Evolutionary conservation across 2,797 vertebrate species (phyloP), one percentile per base, ranked within the genome.

Genomic region (Hyperoplus immaculatus): DNA sequence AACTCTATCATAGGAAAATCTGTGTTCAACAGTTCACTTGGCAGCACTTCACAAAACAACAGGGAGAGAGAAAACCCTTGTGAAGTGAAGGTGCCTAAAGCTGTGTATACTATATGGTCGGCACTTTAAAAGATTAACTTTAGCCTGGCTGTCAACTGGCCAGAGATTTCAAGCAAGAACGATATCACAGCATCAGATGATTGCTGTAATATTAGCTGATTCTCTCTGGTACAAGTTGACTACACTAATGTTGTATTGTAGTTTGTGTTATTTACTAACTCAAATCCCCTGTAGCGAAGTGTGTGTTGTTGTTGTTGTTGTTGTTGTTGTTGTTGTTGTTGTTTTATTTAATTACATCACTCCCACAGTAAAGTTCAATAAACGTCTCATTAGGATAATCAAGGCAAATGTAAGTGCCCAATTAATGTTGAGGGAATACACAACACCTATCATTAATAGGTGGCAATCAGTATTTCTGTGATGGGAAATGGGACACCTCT

Each of bases 1-100:
- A 90, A 90, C 89, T 94, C 88, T 92, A 94, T 93, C 92, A 92
- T 80, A 90, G 86, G 77, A 74, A 92, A 92, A 89, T 93, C 89
- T 87, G 89, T 85, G 74, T 90, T 85, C 82, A 83, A 89, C 89
- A 89, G 88, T 93, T 92, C 78, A 90, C 87, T 92, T 93, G 88
- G 90, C 89, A 93, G 68, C 75, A 80, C 87, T 93, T 93, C 82
- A 90, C 76, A 91, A 87, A 85, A 81, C 75, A 78, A 76, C 72
- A 78, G 83, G 65, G 70, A 84, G 63, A 80, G 36, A 75, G 58
- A 83, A 75, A 81, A 79, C 43, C 63, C 73, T 53, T 77, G 58
- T 74, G 82, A 82, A 78, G 64, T 43, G 45, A 66, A 75, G 43
- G 69, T 70, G 54, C 59, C 64, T 83, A 64, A 72, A 70, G 15